Evolutionary conservation across 2,888 invertebrate species (phyloP), one percentile per base, ranked within the genome.

Genomic region (Trachelus iudaicus): DNA sequence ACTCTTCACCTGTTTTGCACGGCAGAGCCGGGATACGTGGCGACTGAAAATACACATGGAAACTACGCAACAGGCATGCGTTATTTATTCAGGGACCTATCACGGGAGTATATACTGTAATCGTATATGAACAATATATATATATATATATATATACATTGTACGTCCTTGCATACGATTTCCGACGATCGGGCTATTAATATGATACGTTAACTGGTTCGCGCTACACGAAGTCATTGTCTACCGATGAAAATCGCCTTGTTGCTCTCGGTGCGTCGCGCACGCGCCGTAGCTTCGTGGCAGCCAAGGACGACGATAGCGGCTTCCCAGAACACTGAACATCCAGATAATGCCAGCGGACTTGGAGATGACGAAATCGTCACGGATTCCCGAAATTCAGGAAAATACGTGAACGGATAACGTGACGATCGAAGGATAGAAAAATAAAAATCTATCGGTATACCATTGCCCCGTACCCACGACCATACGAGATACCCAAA

Each of bases 301-400:
- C 35, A 79, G 79, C 79, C 88, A 88, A 88, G 88, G 88, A 81
- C 86, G 81, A 77, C 82, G 88, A 88, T 88, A 87, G 83, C 84
- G 83, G 81, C 81, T 88, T 88, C 88, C 85, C 83, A 84, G 87
- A 87, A 88, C 77, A 79, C 76, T 79, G 73, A 82, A 83, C 82
- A 85, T 84, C 83, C 80, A 83, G 87, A 87, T 87, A 86, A 85
- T 73, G 73, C 76, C 40, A 4, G 71, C 33, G 33, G 30, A 71
- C 33, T 71, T 3, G 9, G 56, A 56, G 23, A 56, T 56, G 23
- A 56, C 56, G 56, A 56, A 15, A 56, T 56, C 56, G 9, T 56
- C 0, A 56, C 23, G 56, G 23, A 56, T 56, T 56, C 9, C 56
- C 56, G 56, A 56, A 56, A 56, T 56, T 23, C 23, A 56, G 23